Conservation (phyloP, 1,140 invertebrate species). For the Littorina saxatilis region DNA sequence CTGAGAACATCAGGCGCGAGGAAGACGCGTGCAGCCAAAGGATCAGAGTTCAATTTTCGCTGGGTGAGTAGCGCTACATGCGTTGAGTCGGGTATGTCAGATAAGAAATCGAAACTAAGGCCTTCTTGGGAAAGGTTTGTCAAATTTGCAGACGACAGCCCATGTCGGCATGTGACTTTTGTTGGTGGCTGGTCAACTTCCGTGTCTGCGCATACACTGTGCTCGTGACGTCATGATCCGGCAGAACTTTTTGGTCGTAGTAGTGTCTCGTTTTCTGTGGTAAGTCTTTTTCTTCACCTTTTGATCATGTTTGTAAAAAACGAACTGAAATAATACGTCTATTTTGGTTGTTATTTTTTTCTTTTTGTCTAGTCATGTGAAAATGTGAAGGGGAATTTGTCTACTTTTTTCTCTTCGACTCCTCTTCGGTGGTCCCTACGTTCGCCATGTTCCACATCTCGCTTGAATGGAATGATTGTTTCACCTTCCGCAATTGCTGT, state of each 20-base stretch:
- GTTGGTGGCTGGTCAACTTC: constrained; percentile 41
- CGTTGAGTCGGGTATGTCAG: neutral
- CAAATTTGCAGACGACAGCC: constrained; percentile 9
- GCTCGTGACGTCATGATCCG: constrained; percentile 54
- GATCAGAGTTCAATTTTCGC: constrained; percentile 4
- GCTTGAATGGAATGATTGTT: neutral
- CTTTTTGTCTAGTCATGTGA: neutral
- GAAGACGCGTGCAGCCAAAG: neutral
- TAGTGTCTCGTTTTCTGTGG: constrained; percentile 20
- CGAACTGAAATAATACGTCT: no score
- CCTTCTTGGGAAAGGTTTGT: neutral
- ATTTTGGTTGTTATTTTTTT: no score
- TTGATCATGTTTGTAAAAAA: neutral
- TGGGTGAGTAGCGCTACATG: neutral
- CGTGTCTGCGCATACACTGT: constrained; percentile 53
- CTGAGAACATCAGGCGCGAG: no score
- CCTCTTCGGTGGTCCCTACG: neutral
- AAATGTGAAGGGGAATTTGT: neutral
- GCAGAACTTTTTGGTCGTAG: constrained; percentile 23
- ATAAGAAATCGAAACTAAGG: neutral
- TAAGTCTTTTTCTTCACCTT: constrained; percentile 40
- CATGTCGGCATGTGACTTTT: constrained; percentile 35
- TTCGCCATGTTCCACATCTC: constrained; percentile 21
- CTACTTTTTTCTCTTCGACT: neutral
- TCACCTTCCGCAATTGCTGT: constrained; percentile 42